Percentiles rank a stretch among this genome's conserved stretches.
Conservation (phyloP, 2,797 vertebrate genomes). For the Oryzias dopingdopingensis region DNA sequence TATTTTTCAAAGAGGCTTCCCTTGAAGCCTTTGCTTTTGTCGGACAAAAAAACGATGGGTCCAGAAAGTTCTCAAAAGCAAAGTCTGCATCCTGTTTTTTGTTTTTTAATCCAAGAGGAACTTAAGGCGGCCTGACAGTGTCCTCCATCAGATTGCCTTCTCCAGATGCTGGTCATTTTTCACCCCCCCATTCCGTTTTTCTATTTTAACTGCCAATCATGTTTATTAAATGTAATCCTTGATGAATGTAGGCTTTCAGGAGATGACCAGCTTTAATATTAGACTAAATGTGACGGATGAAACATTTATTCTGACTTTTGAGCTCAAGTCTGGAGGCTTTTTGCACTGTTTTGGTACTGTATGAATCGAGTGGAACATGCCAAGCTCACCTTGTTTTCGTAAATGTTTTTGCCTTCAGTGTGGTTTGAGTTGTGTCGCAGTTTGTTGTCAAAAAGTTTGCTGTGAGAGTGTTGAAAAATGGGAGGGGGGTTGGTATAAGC, state of each 20-base stretch:
- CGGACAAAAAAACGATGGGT: constrained; percentile 10
- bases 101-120: constrained; percentile 24
- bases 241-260: constrained; percentile 58
- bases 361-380: constrained; percentile 35
- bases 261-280: constrained; percentile 21
- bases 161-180: constrained; percentile 22
- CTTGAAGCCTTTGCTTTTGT: constrained; percentile 9
- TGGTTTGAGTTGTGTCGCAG: constrained; percentile 44
- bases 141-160: constrained; percentile 30
- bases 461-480: constrained; percentile 38
- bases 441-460: constrained; percentile 38
- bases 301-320: constrained; percentile 2
- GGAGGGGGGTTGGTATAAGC: constrained; percentile 52
- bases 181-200: constrained; percentile 17
- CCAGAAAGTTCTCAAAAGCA: constrained; percentile 5
- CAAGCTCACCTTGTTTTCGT: constrained; percentile 33
- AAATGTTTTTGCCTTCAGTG: constrained; percentile 29
- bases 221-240: constrained; percentile 49
- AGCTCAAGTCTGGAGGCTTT: constrained; percentile 38
- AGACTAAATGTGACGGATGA: constrained; percentile 27
- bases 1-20: not conserved
- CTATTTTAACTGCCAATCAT: constrained; percentile 22
- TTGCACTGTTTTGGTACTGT: constrained; percentile 76
- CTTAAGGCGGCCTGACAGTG: constrained; percentile 14
- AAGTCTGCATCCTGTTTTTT: not conserved